Evolutionary conservation across 2,888 invertebrate species (phyloP).

Genomic region (Hipparchia sbordonii): DNA sequence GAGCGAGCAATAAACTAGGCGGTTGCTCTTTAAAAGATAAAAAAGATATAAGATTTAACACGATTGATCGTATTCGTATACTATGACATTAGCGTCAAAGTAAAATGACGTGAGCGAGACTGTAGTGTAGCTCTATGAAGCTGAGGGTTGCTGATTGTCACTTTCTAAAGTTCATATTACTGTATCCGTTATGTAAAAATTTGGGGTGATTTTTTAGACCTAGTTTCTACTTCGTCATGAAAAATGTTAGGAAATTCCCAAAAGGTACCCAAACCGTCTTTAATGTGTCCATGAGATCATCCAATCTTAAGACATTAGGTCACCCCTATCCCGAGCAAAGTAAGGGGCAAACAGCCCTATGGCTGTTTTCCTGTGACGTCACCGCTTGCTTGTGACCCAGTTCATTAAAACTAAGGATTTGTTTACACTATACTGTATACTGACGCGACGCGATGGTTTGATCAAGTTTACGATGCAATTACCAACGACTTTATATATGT

Average conservation of each 20-base stretch:
- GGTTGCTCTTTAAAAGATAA: too few species aligned
- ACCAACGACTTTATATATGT: not conserved
- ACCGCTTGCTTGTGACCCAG: conserved; percentile 39
- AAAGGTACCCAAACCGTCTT: too few species aligned
- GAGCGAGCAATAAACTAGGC: too few species aligned
- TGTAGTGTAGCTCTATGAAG: too few species aligned
- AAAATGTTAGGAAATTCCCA: not conserved
- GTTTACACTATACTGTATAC: conserved; percentile 31
- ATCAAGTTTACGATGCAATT: conserved; percentile 18
- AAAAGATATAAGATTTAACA: too few species aligned
- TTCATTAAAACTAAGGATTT: conserved; percentile 39
- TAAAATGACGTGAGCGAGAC: too few species aligned
- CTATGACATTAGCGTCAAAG: too few species aligned
- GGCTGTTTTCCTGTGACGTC: conserved; percentile 41
- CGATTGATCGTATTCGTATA: too few species aligned
- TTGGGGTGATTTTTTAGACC: not conserved
- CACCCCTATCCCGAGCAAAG: conserved; percentile 13
- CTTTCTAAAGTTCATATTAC: too few species aligned
- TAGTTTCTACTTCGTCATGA: not conserved
- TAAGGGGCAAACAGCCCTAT: conserved; percentile 30
- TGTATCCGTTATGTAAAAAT: too few species aligned
- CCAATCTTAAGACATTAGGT: conserved; percentile 20
- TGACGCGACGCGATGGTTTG: not conserved
- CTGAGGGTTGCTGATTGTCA: too few species aligned
- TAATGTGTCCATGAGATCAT: not conserved